phyloP scores from a whole-genome alignment of 2,113 vertebrate species.

The Indicator maculatus region DNA sequence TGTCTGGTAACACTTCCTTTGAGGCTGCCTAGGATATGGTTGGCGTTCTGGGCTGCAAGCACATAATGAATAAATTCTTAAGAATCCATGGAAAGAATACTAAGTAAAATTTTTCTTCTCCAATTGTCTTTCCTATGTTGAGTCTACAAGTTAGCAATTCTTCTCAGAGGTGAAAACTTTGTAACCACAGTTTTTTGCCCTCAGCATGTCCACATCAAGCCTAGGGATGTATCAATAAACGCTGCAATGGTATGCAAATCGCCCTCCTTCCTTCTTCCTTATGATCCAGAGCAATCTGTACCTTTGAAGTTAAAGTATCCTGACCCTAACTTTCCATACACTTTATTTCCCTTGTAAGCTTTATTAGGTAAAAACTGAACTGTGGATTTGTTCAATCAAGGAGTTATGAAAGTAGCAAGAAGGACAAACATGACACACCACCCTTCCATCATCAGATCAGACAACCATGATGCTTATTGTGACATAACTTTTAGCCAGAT shows the following conservation, averaged over 20 bases:
- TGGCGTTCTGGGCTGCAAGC: too few relatives aligned
- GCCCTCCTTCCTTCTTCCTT: background rate
- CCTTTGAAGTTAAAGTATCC: background rate
- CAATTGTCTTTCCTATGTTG: background rate
- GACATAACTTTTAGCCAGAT: background rate
- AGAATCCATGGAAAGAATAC: background rate
- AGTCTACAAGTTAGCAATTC: background rate
- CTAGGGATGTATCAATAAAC: background rate
- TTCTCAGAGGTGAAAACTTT: background rate
- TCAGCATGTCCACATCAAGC: background rate
- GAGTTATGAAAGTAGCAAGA: background rate
- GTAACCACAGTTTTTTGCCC: background rate
- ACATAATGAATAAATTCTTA: background rate
- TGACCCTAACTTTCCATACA: background rate
- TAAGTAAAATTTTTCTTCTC: background rate
- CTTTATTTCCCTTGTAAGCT: background rate
- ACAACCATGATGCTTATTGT: background rate
- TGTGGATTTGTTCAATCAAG: background rate
- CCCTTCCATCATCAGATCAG: background rate
- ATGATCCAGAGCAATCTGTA: background rate
- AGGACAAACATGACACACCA: fast-evolving
- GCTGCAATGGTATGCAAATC: fast-evolving
- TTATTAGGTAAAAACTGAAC: background rate
- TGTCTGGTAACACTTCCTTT: too few relatives aligned
- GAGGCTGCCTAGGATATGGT: too few relatives aligned